These are phyloP conservation scores for Drosophila tsacasi DNA, from an alignment of 1,140 invertebrate genomes.

Conservation along the genomic window DNA sequence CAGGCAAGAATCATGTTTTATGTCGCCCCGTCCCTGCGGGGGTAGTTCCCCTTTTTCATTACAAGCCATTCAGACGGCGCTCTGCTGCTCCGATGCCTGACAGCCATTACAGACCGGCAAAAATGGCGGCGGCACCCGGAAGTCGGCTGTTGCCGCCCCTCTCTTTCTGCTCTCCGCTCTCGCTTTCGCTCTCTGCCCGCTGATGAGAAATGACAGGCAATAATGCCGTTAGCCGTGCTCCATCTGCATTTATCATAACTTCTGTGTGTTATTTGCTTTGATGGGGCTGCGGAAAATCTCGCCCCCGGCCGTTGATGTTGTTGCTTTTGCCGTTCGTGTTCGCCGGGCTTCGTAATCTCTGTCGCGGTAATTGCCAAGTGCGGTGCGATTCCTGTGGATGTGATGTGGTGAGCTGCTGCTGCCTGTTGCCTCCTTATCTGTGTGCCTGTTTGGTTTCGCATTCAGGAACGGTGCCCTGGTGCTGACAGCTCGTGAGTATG, in stretches of 20 bases:
- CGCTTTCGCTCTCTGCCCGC: conserved; percentile 14
- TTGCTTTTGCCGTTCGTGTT: conserved; percentile 29
- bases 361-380: conserved; percentile 57
- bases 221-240: conserved; percentile 76
- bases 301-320: conserved; percentile 27
- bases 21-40: not conserved
- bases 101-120: conserved; percentile 61
- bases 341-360: conserved; percentile 43
- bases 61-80: conserved; percentile 71
- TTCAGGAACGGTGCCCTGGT: conserved; percentile 30
- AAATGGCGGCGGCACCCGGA: conserved; percentile 70
- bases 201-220: conserved; percentile 83
- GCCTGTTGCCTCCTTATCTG: conserved; percentile 50
- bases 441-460: conserved; percentile 52
- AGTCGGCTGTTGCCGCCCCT: conserved; percentile 64
- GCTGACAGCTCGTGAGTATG: conserved; percentile 30
- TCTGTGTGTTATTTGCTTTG: conserved; percentile 76
- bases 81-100: conserved; percentile 13
- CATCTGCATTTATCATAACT: conserved; percentile 84
- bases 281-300: conserved; percentile 43
- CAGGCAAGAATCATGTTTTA: conserved; percentile 74
- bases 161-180: not conserved
- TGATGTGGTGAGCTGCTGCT: conserved; percentile 1
- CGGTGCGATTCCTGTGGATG: conserved; percentile 13
- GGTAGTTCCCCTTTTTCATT: conserved; percentile 50